phyloP scores from a whole-genome alignment of 53 echinoderm and acorn worm species.

The Holothuria scabra region DNA sequence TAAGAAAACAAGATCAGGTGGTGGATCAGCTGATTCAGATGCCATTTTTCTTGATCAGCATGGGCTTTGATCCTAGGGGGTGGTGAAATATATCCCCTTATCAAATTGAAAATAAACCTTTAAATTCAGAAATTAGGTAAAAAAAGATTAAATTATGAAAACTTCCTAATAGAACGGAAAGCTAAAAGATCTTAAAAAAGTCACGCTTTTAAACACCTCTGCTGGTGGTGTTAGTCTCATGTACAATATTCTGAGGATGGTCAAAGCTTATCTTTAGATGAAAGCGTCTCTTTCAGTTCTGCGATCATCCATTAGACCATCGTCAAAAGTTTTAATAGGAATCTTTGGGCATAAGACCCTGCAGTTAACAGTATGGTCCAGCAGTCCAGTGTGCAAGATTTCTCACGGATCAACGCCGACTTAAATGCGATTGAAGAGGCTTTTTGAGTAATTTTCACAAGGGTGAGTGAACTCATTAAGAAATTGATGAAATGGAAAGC shows the following conservation, averaged over 20 bases:
- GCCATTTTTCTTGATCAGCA: too few relatives aligned
- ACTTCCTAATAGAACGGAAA: too few relatives aligned
- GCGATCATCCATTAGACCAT: not conserved
- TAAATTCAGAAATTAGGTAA: too few relatives aligned
- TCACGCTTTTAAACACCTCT: constrained; percentile 20
- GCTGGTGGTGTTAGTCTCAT: constrained; percentile 39
- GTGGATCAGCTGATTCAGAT: too few relatives aligned
- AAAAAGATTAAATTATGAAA: too few relatives aligned
- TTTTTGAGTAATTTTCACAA: constrained; percentile 17
- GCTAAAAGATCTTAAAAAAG: too few relatives aligned
- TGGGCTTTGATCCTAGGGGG: too few relatives aligned
- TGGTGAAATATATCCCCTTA: too few relatives aligned
- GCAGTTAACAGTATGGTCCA: constrained; percentile 62
- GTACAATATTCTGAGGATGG: constrained; percentile 9
- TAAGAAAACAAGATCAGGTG: too few relatives aligned
- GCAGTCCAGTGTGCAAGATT: constrained; percentile 42
- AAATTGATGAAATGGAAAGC: not conserved
- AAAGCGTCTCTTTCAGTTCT: constrained; percentile 25
- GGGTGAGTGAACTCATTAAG: constrained; percentile 6
- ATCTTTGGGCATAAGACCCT: not conserved
- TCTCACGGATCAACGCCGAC: constrained; percentile 27
- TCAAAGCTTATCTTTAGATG: constrained; percentile 45
- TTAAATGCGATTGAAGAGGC: constrained; percentile 22
- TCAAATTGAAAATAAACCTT: too few relatives aligned
- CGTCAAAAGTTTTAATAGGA: constrained; percentile 14